phyloP scores from a whole-genome alignment of 2,888 invertebrate species.

The Sialis lutaria region DNA sequence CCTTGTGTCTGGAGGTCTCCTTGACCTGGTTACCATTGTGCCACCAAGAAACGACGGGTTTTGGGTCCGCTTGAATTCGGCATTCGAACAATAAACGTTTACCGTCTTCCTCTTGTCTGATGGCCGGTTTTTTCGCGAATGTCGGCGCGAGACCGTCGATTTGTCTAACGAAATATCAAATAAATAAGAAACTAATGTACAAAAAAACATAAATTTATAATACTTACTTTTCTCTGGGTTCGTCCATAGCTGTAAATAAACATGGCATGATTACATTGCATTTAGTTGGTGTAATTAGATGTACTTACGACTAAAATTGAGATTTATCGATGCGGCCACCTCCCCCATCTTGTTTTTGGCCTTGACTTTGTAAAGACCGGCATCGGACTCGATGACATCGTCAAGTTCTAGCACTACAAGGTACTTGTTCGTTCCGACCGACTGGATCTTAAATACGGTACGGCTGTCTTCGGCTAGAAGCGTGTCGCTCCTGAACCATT shows the following conservation, averaged over 20 bases:
- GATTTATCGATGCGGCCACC: slow-evolving; percentile 90
- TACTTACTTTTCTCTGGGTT: slow-evolving; percentile 89
- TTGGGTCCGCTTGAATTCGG: slow-evolving; percentile 84
- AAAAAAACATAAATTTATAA: slow-evolving; percentile 8
- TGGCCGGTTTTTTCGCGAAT: slow-evolving; percentile 93
- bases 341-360: slow-evolving; percentile 95
- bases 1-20: slow-evolving; percentile 75
- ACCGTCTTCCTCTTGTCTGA: slow-evolving; percentile 93
- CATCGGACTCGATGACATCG: slow-evolving; percentile 90
- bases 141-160: slow-evolving; percentile 95
- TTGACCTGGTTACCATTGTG: slow-evolving; percentile 71
- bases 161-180: slow-evolving; percentile 48
- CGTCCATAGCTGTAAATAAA: slow-evolving; percentile 76
- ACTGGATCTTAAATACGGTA: slow-evolving; percentile 77
- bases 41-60: slow-evolving; percentile 78
- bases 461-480: slow-evolving; percentile 67
- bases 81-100: slow-evolving; percentile 87
- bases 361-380: slow-evolving; percentile 92
- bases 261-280: background rate
- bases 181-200: slow-evolving; percentile 4
- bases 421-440: slow-evolving; percentile 71
- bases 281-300: background rate
- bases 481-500: slow-evolving; percentile 82
- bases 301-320: slow-evolving; percentile 94
- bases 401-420: slow-evolving; percentile 84